phyloP scores from a whole-genome alignment of 2,888 invertebrate species.

The Volucella inflata region DNA sequence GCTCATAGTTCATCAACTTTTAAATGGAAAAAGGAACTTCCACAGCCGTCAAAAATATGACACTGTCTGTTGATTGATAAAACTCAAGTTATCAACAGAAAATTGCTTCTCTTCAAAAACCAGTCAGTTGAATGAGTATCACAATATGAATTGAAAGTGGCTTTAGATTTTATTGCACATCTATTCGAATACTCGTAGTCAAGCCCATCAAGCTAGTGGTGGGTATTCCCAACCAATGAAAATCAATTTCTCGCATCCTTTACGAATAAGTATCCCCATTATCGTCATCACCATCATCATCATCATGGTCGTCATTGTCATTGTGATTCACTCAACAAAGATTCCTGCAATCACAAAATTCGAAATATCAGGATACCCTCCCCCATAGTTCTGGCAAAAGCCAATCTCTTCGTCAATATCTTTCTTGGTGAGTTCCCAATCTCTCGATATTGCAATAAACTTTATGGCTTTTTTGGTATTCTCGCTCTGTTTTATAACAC shows the following conservation, averaged over 20 bases:
- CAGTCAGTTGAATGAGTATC: too few relatives aligned
- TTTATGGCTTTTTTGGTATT: constrained; percentile 62
- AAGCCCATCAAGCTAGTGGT: constrained; percentile 16
- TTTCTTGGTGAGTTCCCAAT: constrained; percentile 8
- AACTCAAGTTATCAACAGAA: too few relatives aligned
- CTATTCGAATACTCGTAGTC: neutral
- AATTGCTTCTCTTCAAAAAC: too few relatives aligned
- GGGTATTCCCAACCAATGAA: constrained; percentile 38
- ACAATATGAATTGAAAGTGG: constrained; percentile 23
- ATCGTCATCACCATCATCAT: constrained; percentile 36
- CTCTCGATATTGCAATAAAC: constrained; percentile 61
- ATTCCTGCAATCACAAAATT: constrained; percentile 43
- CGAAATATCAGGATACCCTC: constrained; percentile 21
- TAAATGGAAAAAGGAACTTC: too few relatives aligned
- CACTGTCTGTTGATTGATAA: too few relatives aligned
- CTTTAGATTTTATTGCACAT: constrained; percentile 47
- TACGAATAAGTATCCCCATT: constrained; percentile 41
- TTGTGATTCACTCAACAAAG: constrained; percentile 55
- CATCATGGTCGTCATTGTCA: constrained; percentile 28
- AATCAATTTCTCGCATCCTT: constrained; percentile 64
- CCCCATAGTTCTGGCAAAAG: constrained; percentile 1
- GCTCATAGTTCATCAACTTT: too few relatives aligned
- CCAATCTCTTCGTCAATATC: constrained; percentile 52
- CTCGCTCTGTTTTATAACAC: constrained; percentile 15
- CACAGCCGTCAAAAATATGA: too few relatives aligned